Percentiles rank a stretch among this genome's conserved stretches.
Evolutionary conservation across 2,113 vertebrate species (phyloP).

Genomic region (Arvicanthis niloticus): DNA sequence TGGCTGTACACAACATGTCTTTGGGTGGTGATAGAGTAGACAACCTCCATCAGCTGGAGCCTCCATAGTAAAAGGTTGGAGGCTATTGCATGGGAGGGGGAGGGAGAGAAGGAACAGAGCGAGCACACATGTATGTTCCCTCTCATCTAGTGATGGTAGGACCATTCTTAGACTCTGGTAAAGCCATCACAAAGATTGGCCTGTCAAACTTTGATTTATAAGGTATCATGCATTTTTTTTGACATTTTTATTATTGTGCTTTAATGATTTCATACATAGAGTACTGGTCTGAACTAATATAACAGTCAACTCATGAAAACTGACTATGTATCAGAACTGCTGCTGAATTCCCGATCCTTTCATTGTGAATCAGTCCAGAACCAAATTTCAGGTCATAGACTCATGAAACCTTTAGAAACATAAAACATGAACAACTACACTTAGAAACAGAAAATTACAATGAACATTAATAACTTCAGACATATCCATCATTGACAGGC

Average conservation of each 20-base stretch:
- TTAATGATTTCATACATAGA: background rate
- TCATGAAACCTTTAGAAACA: slow-evolving; percentile 17
- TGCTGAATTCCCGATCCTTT: background rate
- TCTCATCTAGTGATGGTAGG: rapidly evolving
- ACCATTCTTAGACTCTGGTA: background rate
- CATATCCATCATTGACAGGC: background rate
- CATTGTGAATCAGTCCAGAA: background rate
- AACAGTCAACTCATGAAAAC: background rate
- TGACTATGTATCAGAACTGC: background rate
- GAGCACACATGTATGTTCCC: background rate
- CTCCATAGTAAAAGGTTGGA: background rate
- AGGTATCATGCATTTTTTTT: background rate
- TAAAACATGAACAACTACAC: background rate
- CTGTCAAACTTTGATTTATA: background rate
- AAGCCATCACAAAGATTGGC: background rate
- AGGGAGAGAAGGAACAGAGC: too few relatives aligned
- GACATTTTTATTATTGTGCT: background rate
- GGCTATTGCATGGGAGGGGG: background rate
- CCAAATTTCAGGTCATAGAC: background rate
- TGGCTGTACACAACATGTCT: background rate
- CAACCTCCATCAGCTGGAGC: background rate
- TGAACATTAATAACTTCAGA: slow-evolving; percentile 14
- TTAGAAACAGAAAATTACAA: slow-evolving; percentile 11
- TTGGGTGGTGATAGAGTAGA: too few relatives aligned
- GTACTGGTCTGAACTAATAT: background rate